phyloP scores from a whole-genome alignment of 1,140 invertebrate species.

The Lutraria rhynchaena region DNA sequence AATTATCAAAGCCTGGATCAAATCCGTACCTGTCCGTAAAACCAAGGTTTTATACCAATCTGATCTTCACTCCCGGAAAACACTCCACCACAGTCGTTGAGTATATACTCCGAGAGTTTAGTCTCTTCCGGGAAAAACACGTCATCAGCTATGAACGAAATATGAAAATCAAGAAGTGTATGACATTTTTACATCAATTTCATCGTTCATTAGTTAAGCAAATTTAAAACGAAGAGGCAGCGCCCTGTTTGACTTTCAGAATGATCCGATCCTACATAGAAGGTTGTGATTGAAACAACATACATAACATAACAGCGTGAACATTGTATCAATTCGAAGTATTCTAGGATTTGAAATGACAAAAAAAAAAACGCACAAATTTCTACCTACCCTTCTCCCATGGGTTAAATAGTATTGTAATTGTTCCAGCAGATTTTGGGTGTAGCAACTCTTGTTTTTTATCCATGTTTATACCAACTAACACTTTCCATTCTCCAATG shows the following conservation, averaged over 20 bases:
- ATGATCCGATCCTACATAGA: neutral
- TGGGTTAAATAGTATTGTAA: slow-evolving; percentile 94
- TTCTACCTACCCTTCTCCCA: slow-evolving; percentile 88
- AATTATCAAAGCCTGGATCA: no score
- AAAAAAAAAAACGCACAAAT: neutral
- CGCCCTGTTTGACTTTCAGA: neutral
- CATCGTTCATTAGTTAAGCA: neutral
- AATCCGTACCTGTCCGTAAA: slow-evolving; percentile 88
- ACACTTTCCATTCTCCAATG: slow-evolving; percentile 93
- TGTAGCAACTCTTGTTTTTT: slow-evolving; percentile 67
- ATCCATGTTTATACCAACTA: slow-evolving; percentile 89
- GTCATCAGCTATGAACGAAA: slow-evolving; percentile 58
- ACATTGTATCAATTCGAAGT: neutral
- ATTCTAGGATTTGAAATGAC: neutral
- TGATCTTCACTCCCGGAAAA: slow-evolving; percentile 93
- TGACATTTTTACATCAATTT: no score
- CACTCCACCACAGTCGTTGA: slow-evolving; percentile 93
- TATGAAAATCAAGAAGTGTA: no score
- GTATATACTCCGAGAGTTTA: slow-evolving; percentile 91
- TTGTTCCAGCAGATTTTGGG: slow-evolving; percentile 82
- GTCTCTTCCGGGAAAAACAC: slow-evolving; percentile 86
- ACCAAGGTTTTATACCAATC: slow-evolving; percentile 92
- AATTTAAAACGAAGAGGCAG: neutral
- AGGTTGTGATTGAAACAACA: neutral
- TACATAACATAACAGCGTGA: neutral